Evolutionary conservation across 2,113 vertebrate species (phyloP).

Genomic region (Megaptera novaeangliae): DNA sequence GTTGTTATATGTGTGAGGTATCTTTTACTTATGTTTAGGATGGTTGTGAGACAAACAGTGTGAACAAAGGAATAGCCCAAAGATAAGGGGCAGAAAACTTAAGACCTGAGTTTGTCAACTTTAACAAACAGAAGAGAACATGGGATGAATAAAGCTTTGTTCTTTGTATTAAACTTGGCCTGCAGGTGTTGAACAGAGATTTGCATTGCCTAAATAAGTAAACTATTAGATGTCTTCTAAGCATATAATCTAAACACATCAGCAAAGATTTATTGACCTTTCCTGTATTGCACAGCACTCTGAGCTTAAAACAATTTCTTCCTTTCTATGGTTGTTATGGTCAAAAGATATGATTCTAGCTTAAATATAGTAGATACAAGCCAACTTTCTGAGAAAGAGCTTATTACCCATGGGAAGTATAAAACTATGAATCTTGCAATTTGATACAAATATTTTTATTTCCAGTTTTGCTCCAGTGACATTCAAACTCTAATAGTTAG

Average conservation of each 20-base stretch:
- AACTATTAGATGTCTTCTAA: background rate
- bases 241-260: background rate
- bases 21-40: slow-evolving; percentile 33
- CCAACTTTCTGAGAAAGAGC: background rate
- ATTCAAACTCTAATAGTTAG: background rate
- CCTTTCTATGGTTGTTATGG: background rate
- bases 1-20: slow-evolving; percentile 13
- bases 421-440: background rate
- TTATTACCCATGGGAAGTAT: background rate
- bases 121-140: background rate
- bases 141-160: slow-evolving; percentile 13
- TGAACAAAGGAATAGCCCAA: slow-evolving; percentile 1
- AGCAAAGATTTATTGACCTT: background rate
- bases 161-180: slow-evolving; percentile 16
- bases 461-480: slow-evolving; percentile 31
- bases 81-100: background rate
- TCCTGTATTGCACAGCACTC: background rate
- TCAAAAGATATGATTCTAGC: background rate
- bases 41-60: background rate
- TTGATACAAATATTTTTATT: slow-evolving; percentile 25
- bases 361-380: slow-evolving; percentile 16
- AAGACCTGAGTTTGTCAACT: background rate
- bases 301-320: background rate
- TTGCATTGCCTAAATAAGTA: background rate
- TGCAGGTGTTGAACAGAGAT: slow-evolving; percentile 8